Base-by-base conservation (phyloP, 2,888 invertebrate genomes). In the Neuroscelio doddi region DNA sequence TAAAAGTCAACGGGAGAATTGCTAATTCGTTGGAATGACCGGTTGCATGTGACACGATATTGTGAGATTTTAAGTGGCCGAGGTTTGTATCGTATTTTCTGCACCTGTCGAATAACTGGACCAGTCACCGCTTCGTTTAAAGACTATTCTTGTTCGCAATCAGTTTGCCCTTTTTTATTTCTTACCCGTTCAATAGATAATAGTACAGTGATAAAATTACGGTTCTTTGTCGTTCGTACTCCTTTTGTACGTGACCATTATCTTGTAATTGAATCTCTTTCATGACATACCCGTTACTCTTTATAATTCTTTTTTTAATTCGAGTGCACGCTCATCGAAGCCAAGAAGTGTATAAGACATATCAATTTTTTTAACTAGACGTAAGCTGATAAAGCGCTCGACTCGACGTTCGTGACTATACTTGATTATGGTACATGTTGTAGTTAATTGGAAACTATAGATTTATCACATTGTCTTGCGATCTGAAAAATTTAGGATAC, bases 211-310 rank as follows among this genome's bases (percentile, higher is more conserved):
- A 63, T 63, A 69, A 66, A 69, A 69, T 66, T 69, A 63, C 56
- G 45, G 57, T 57, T 56, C 65, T 69, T 65, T 69, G 69, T 69
- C 62, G 57, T 57, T 42, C 44, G 52, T 30, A 27, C 46, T 64
- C 32, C 63, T 69, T 65, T 66, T 66, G 63, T 69, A 42, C 69
- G 7, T 26, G 12, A 2, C 65, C 39, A 63, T 69, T 69, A 69
- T 69, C 63, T 63, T 63, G 56, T 65, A 69, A 69, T 69, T 69
- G 65, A 63, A 65, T 65, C 64, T 65, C 52, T 62, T 57, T 36
- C 55, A 42, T 38, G 53, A 53, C 24, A 58, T 64, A 45, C 46
- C 45, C 39, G 58, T 36, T 45, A 53, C 50, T 50, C 26, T 36
- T 45, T 58, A 56, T 58, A 53, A 50, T 52, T 56, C 52, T 50